Base-by-base conservation (phyloP, 1,140 invertebrate species). In the Tetragonula clypearis region DNA sequence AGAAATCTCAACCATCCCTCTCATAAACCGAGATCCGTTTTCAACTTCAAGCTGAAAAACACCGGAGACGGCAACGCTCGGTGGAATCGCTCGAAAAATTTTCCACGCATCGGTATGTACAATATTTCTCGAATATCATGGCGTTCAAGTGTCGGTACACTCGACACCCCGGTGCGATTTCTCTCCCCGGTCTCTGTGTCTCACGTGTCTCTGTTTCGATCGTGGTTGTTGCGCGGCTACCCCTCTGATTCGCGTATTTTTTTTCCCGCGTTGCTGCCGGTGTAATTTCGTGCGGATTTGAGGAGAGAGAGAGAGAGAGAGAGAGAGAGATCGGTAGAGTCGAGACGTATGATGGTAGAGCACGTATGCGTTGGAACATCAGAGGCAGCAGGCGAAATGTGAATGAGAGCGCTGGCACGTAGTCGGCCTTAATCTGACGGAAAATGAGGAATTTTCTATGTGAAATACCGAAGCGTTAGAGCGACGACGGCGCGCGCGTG, bases 391-490 rank as follows among this genome's bases (percentile, higher is more conserved):
- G 14, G 21, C 35, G 58, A 60, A 77, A 62, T 35, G 55, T n/a
- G 75, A 77, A 77, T n/a, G 58, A 62, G 75, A 77, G 35, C 23
- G 35, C 30, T 35, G 15, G 56, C 56, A 62, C 56, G 74, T 75
- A 75, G 26, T 58, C n/a, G 79, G 69, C 14, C 60, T 81, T 85
- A 85, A 73, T 55, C 62, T 81, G 79, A 73, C 17, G 30, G 60
- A 49, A 73, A 81, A 74, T 49, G 79, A 81, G 55, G 21, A 69
- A 85, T 85, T 85, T 82, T 71, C 49, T 79, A 66, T 66, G 84
- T 21, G 65, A 75, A 74, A 49, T 26, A 21, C 53, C 41, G 35
- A 71, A 60, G 60, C 35, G 14, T 30, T 26, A 41, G 6, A 41
- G 41, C 65, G n/a, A 30, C 41, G n/a, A 8, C n/a, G 60, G 60